phyloP scores from a whole-genome alignment of 2,797 vertebrate species.

The Siniperca obscura region DNA sequence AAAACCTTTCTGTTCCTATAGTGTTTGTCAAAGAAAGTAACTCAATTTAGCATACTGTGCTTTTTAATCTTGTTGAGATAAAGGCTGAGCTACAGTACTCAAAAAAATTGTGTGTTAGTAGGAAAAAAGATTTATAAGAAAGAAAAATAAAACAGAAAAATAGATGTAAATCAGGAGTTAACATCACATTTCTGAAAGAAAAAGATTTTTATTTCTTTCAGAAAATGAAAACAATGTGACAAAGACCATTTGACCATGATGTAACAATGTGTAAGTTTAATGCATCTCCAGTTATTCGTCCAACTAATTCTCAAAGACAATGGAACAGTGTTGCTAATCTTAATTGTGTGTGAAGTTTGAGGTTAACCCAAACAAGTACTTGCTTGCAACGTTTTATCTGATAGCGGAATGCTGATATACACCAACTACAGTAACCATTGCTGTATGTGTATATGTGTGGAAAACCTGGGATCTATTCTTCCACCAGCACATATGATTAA shows the following conservation, averaged over 20 bases:
- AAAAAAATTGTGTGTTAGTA: not conserved
- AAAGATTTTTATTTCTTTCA: not conserved
- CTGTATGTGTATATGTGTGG: not conserved
- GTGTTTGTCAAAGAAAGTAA: slow-evolving; percentile 24
- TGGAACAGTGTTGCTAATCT: not conserved
- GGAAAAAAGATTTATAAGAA: not conserved
- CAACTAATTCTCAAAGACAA: not conserved
- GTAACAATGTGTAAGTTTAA: not conserved
- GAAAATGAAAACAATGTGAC: not conserved
- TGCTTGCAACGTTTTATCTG: not conserved
- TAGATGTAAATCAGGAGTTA: not conserved
- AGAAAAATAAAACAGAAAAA: not conserved
- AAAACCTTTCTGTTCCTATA: slow-evolving; percentile 18
- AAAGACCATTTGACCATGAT: too few relatives aligned
- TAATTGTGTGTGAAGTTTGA: not conserved
- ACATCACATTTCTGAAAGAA: not conserved
- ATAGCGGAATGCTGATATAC: not conserved
- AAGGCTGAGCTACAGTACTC: slow-evolving; percentile 2
- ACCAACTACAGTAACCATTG: too few relatives aligned
- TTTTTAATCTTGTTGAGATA: slow-evolving; percentile 29
- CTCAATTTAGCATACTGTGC: slow-evolving; percentile 21
- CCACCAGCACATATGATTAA: not conserved
- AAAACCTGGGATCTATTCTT: not conserved
- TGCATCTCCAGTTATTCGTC: not conserved
- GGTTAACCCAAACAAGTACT: not conserved